Evolutionary conservation across 1,140 invertebrate species (phyloP).

Genomic region (Drosophila elegans): DNA sequence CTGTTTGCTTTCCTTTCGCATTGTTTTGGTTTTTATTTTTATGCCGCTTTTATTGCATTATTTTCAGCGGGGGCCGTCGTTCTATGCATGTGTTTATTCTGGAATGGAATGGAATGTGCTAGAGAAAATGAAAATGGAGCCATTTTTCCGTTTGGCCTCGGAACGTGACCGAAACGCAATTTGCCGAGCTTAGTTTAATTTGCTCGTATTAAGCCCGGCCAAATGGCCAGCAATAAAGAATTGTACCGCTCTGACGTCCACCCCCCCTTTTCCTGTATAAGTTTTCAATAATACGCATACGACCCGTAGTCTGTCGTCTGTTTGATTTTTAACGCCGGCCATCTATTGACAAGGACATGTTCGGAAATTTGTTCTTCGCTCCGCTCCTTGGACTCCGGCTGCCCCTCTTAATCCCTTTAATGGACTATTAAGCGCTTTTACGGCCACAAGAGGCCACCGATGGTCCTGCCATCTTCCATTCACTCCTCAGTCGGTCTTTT

Average conservation of each 20-base stretch:
- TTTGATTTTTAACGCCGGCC: conserved; percentile 64
- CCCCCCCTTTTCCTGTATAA: conserved; percentile 21
- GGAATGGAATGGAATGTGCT: conserved; percentile 51
- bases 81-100: conserved; percentile 72
- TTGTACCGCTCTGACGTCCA: conserved; percentile 17
- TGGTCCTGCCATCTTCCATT: conserved; percentile 9
- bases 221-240: conserved; percentile 57
- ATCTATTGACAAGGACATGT: conserved; percentile 56
- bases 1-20: conserved; percentile 38
- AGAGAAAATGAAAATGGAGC: conserved; percentile 63
- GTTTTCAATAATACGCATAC: conserved; percentile 74
- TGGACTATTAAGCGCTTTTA: conserved; percentile 83
- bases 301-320: conserved; percentile 21
- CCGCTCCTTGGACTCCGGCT: conserved; percentile 28
- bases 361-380: conserved; percentile 62
- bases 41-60: conserved; percentile 81
- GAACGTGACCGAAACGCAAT: conserved; percentile 79
- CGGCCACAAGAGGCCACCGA: conserved; percentile 49
- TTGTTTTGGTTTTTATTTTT: conserved; percentile 67
- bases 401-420: conserved; percentile 79
- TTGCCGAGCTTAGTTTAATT: conserved; percentile 78
- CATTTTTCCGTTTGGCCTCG: conserved; percentile 61
- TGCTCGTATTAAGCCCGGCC: conserved; percentile 68
- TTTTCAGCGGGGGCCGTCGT: conserved; percentile 60
- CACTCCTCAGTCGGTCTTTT: not conserved